Percentiles rank a stretch among this genome's conserved stretches.
Conservation (phyloP, 2,888 invertebrate genomes). For the Psylliodes chrysocephalus region DNA sequence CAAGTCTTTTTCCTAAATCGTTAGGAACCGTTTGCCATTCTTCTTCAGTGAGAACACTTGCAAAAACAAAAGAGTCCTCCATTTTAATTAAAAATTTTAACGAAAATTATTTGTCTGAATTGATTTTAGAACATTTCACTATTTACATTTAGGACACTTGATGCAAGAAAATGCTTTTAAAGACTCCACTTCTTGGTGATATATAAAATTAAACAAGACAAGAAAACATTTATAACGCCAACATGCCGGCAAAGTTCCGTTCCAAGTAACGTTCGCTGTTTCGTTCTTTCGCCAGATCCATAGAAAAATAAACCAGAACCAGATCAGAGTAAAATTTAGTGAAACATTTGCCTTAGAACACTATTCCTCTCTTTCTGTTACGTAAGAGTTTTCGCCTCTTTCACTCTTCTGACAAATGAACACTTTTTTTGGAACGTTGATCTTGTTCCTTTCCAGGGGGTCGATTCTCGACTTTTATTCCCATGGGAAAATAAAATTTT, state of each 20-base stretch:
- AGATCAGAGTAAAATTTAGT: no score
- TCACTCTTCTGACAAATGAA: no score
- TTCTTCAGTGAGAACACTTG: conserved; percentile 64
- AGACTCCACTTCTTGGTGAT: conserved; percentile 1
- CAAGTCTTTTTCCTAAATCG: conserved; percentile 71
- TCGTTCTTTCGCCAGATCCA: no score
- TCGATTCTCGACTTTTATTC: no score
- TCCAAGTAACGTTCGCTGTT: background rate
- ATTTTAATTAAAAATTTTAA: conserved; percentile 45
- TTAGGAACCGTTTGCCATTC: conserved; percentile 69
- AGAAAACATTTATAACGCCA: conserved; percentile 24
- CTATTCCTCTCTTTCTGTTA: no score
- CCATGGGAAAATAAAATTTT: no score
- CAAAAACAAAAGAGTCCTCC: conserved; percentile 57
- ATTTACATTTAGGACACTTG: conserved; percentile 5
- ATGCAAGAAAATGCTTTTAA: conserved; percentile 9
- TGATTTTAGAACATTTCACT: conserved; percentile 22
- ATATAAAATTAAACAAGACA: background rate
- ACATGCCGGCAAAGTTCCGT: conserved; percentile 34
- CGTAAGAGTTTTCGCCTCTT: no score
- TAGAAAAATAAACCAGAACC: no score
- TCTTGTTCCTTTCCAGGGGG: no score
- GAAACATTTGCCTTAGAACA: no score
- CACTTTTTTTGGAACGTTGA: no score
- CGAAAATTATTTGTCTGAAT: conserved; percentile 25